phyloP scores from a whole-genome alignment of 2,113 vertebrate genomes.

The Pantherophis guttatus region DNA sequence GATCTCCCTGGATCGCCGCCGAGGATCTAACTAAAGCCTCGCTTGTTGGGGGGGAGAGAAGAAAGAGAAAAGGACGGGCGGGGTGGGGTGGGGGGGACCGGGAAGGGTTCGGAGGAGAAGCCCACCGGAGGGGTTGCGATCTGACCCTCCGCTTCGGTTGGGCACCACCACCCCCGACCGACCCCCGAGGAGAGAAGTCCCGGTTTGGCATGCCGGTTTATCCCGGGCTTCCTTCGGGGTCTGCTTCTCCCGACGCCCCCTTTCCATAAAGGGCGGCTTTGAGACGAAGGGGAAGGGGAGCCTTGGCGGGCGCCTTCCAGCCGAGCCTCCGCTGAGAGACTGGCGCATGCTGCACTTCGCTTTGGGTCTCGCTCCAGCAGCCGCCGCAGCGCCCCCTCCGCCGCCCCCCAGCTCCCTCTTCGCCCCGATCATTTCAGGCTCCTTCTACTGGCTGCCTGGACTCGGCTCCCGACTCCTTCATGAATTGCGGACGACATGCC shows the following conservation, averaged over 20 bases:
- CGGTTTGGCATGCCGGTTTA: background rate
- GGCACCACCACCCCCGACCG: too few species aligned
- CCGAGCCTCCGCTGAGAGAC: conserved; percentile 62
- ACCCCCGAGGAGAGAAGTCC: too few species aligned
- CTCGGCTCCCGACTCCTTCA: conserved; percentile 92
- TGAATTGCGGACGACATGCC: conserved; percentile 96
- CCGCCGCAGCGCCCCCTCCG: background rate
- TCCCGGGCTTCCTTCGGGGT: background rate
- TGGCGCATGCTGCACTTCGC: conserved; percentile 87
- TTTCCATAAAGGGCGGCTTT: background rate
- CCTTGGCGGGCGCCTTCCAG: background rate
- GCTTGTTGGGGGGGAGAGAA: too few species aligned
- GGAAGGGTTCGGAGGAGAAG: background rate
- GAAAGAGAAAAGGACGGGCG: too few species aligned
- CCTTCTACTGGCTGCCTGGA: conserved; percentile 73
- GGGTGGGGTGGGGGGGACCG: too few species aligned
- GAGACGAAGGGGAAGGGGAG: background rate
- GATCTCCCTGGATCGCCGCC: background rate
- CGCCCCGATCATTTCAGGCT: conserved; percentile 72
- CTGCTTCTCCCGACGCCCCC: background rate
- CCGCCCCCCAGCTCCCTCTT: conserved; percentile 27
- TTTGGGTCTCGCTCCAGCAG: conserved; percentile 72
- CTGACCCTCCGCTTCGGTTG: background rate
- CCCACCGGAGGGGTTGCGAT: background rate
- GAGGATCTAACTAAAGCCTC: background rate